Evolutionary conservation across 2,888 invertebrate species (phyloP).

Genomic region (Taphrorychus bicolor): DNA sequence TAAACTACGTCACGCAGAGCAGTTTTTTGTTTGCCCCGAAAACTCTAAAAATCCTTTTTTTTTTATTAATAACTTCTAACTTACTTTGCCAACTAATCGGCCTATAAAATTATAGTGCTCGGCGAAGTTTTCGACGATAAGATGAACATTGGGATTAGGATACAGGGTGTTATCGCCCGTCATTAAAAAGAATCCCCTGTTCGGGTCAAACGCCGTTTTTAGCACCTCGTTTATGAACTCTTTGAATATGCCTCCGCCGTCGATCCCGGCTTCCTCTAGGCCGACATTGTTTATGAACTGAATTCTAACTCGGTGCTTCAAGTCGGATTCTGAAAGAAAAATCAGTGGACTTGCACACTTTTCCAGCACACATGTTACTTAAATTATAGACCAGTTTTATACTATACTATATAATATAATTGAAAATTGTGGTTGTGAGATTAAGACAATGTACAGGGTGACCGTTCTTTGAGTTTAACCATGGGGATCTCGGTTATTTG

Average conservation of each 20-base stretch:
- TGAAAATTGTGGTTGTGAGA: no score
- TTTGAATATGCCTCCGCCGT: constrained; percentile 95
- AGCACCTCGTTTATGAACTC: constrained; percentile 91
- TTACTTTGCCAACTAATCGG: constrained; percentile 61
- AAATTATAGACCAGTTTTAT: no score
- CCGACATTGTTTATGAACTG: constrained; percentile 91
- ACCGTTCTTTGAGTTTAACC: no score
- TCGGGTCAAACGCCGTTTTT: constrained; percentile 96
- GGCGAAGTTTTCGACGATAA: constrained; percentile 84
- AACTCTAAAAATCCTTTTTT: no score
- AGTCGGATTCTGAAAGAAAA: constrained; percentile 62
- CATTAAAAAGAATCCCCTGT: constrained; percentile 88
- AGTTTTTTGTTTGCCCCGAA: no score
- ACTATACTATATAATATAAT: no score
- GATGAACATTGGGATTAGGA: constrained; percentile 91
- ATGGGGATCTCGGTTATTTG: no score
- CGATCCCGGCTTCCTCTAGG: constrained; percentile 94
- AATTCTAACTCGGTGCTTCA: constrained; percentile 85
- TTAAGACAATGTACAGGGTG: no score
- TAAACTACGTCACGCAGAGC: no score
- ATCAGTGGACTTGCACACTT: no score
- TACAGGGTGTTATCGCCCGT: constrained; percentile 94
- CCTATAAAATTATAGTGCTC: constrained; percentile 96
- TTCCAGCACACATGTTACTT: neutral
- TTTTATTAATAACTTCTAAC: no score